A percentile compares a stretch with the other conserved stretches of the same genome.
Conservation (phyloP, 2,888 invertebrate species). For the Pheosia gnoma region DNA sequence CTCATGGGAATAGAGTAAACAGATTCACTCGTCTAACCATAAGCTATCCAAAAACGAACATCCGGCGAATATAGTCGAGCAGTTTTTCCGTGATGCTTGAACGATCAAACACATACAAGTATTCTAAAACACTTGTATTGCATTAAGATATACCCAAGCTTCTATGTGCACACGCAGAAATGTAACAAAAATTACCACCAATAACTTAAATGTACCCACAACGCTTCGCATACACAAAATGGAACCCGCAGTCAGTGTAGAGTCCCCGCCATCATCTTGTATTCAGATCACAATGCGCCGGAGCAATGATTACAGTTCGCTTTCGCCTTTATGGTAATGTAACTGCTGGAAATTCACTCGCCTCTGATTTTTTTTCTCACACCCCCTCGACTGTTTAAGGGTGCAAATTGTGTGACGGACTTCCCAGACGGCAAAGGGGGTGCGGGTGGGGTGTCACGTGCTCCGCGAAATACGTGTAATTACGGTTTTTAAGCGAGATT, state of each 20-base stretch:
- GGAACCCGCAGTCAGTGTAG: slow-evolving; percentile 28
- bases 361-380: slow-evolving; percentile 40
- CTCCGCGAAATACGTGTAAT: neutral
- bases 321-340: slow-evolving; percentile 73
- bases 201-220: neutral
- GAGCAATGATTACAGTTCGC: slow-evolving; percentile 71
- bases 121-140: no score
- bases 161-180: no score
- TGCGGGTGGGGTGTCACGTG: slow-evolving; percentile 2
- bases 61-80: no score
- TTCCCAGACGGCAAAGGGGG: neutral
- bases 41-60: no score
- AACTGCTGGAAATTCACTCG: slow-evolving; percentile 36
- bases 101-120: no score
- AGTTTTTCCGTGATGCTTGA: no score
- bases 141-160: no score
- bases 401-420: slow-evolving; percentile 24
- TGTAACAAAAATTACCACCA: neutral
- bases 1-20: no score
- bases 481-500: slow-evolving; percentile 1
- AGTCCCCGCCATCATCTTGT: slow-evolving; percentile 44
- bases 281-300: slow-evolving; percentile 60
- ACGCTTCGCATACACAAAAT: slow-evolving; percentile 8
- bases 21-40: no score
- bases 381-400: slow-evolving; percentile 13